Conservation (phyloP, 1,140 invertebrate species). For the Cotesia typhae region DNA sequence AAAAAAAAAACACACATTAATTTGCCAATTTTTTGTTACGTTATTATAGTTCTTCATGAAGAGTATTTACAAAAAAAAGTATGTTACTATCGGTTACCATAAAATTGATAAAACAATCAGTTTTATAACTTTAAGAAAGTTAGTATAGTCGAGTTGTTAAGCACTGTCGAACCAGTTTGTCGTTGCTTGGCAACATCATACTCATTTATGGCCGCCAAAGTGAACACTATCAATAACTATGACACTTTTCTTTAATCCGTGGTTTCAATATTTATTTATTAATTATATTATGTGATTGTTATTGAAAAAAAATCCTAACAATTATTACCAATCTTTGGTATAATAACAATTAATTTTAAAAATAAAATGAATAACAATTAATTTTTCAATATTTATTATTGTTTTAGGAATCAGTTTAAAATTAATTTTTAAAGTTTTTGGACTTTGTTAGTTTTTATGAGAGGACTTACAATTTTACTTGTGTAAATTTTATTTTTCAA, state of each 20-base stretch:
- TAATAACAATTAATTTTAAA: not conserved
- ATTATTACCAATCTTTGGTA: not conserved
- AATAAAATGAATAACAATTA: too few species aligned
- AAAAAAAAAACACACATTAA: not conserved
- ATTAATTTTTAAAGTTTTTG: not conserved
- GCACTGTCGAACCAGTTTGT: slow-evolving; percentile 42
- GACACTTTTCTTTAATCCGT: slow-evolving; percentile 18
- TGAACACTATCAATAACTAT: slow-evolving; percentile 29
- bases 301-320: not conserved
- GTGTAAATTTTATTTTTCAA: too few species aligned
- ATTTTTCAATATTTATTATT: too few species aligned
- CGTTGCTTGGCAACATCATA: slow-evolving; percentile 57
- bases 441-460: not conserved
- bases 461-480: too few species aligned
- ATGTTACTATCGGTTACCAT: slow-evolving; percentile 11
- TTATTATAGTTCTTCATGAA: not conserved
- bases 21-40: not conserved
- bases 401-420: not conserved
- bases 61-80: not conserved
- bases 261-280: slow-evolving; percentile 12
- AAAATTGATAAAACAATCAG: slow-evolving; percentile 23
- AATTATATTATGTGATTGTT: slow-evolving; percentile 6
- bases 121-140: not conserved
- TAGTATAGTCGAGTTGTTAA: slow-evolving; percentile 41
- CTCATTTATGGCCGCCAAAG: slow-evolving; percentile 23